phyloP scores from a whole-genome alignment of 2,113 vertebrate species.

The Motacilla alba region DNA sequence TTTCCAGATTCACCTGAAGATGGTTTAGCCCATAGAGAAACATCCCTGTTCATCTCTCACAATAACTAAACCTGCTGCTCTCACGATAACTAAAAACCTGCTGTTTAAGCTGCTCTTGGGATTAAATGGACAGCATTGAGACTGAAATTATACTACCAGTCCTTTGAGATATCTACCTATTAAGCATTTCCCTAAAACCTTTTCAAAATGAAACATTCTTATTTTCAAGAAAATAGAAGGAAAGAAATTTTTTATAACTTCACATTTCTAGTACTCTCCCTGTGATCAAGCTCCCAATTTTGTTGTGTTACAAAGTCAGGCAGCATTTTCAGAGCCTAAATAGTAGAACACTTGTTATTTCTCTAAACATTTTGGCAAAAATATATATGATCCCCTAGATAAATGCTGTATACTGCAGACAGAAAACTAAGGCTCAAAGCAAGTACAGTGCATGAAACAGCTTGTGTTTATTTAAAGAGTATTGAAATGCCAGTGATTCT shows the following conservation, averaged over 20 bases:
- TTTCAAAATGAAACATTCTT: not conserved
- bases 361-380: not conserved
- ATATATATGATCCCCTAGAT: not conserved
- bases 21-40: not conserved
- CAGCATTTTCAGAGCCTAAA: not conserved
- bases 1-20: not conserved
- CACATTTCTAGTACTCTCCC: not conserved
- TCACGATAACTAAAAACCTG: not conserved
- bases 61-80: not conserved
- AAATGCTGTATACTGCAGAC: not conserved
- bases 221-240: not conserved
- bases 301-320: not conserved
- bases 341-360: not conserved
- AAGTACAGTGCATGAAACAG: not conserved
- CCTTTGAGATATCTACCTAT: not conserved
- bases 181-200: not conserved
- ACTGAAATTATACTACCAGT: not conserved
- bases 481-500: conserved; percentile 56
- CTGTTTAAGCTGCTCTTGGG: not conserved
- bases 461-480: conserved; percentile 42
- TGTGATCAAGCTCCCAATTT: not conserved
- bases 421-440: not conserved
- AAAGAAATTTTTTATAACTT: accelerated
- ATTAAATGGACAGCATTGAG: not conserved
- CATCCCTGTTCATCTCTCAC: not conserved